Conservation (phyloP, 2,888 invertebrate genomes). For the Xestia xanthographa region DNA sequence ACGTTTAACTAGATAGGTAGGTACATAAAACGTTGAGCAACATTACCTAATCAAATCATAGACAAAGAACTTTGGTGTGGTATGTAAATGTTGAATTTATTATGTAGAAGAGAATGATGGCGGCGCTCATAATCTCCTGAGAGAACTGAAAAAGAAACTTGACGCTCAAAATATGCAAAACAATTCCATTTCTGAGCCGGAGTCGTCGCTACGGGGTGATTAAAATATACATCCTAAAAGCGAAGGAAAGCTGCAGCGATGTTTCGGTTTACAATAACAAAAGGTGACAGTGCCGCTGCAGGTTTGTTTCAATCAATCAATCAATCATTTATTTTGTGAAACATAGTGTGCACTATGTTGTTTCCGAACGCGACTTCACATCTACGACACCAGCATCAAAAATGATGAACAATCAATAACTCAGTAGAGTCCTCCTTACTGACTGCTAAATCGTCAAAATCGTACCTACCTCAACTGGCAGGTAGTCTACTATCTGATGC, state of each 20-base stretch:
- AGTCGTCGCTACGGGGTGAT: not conserved
- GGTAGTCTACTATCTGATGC: not conserved
- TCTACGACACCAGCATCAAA: no score
- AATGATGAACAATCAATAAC: not conserved
- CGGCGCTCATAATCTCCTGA: not conserved
- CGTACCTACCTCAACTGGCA: not conserved
- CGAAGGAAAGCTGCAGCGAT: not conserved
- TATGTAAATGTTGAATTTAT: not conserved
- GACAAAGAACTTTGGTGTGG: conserved; percentile 11
- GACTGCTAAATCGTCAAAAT: not conserved
- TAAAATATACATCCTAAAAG: not conserved
- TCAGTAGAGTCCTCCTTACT: not conserved
- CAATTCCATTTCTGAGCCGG: not conserved
- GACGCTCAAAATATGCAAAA: not conserved
- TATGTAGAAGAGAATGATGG: not conserved
- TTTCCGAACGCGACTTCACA: not conserved
- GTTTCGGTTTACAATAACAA: not conserved
- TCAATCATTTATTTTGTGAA: no score
- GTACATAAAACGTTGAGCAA: conserved; percentile 4
- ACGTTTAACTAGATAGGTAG: conserved; percentile 23
- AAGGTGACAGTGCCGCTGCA: not conserved
- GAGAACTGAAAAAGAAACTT: conserved; percentile 7
- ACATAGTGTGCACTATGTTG: no score
- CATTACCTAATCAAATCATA: conserved; percentile 14
- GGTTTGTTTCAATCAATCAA: no score